These are phyloP conservation scores for Littorina saxatilis DNA, from an alignment of 1,140 invertebrate species.

Conservation along the genomic window DNA sequence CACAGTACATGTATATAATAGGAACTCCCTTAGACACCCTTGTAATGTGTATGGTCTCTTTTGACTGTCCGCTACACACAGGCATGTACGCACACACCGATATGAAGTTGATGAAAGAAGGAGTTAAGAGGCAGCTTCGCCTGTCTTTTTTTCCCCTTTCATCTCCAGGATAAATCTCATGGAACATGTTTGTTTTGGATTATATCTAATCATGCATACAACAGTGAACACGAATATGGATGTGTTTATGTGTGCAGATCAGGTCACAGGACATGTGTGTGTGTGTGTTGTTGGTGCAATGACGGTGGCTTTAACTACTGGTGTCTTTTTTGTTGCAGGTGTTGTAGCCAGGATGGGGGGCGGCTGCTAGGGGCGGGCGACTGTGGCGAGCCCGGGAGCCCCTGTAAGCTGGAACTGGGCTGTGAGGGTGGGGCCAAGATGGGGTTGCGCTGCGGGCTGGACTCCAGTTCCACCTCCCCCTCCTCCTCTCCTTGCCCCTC, in stretches of 20 bases:
- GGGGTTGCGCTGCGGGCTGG: constrained; percentile 5
- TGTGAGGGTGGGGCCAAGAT: background rate
- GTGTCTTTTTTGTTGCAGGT: constrained; percentile 9
- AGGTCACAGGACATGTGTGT: no score
- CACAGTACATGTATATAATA: no score
- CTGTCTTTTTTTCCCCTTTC: no score
- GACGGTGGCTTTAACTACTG: background rate
- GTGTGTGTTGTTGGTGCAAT: constrained; percentile 3
- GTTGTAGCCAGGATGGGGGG: constrained; percentile 29
- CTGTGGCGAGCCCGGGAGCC: background rate
- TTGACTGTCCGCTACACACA: no score
- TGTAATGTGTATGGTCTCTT: no score
- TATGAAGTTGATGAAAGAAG: no score
- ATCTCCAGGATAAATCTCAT: no score
- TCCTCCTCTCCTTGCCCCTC: background rate
- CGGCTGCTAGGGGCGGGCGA: background rate
- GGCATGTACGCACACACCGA: no score
- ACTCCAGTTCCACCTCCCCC: background rate
- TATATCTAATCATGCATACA: no score
- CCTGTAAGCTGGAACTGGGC: constrained; percentile 29
- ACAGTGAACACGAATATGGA: background rate
- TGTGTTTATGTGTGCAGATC: constrained; percentile 8
- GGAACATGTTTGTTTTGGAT: no score
- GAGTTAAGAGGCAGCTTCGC: no score
- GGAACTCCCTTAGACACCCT: no score